Evolutionary conservation across 64 coral and sea anemone species (phyloP), one percentile per base, ranked within the genome.

Genomic region (Actinia tenebrosa): DNA sequence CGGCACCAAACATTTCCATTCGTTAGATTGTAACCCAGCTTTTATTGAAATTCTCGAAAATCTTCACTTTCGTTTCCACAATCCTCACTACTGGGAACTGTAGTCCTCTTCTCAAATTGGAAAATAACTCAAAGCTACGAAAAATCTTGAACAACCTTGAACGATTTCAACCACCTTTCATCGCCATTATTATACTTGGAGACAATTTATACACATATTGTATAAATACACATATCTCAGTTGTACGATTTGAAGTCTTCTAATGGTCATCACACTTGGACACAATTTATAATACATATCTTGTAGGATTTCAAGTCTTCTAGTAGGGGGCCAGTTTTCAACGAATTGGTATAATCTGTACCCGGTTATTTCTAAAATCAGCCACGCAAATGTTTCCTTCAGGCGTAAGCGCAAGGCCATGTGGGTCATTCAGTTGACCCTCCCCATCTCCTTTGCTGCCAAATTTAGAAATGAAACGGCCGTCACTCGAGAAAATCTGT

Each of bases 371-470:
- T 82, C 97, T 79, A 64, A 99, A 99, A 82, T 99, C 97, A 52
- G 97, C 97, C 26, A 99, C 93, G 43, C 94, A 85, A 44, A 99
- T 94, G 80, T 92, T 99, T 2, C 97, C 93, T 54, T 99, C 97
- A 1, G 89, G 93, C 23, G 97, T 99, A 22, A 99, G 60, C 9
- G 97, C 91, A 23, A 99, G 88, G 14, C 97, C 97, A 83, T 99
- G 97, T 13, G 97, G 97, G 60, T 99, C 97, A 52, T 99, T 99
- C 7, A 99, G 81, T 69, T 99, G 97, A 44, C 97, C 97, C 52
- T 99, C 97, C 3, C 97, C 97, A 83, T 99, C 97, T 80, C 97
- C 97, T 91, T 99, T 99, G 14, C 80, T 92, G 27, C 97, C 97
- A 95, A 99, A 99, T 69, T 99, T 99, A 44, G 91, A 87, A 44